Percentiles rank a stretch among this genome's conserved stretches.
These are phyloP conservation scores for Promerops cafer DNA, from an alignment of 2,113 vertebrate species.

Conservation along the genomic window DNA sequence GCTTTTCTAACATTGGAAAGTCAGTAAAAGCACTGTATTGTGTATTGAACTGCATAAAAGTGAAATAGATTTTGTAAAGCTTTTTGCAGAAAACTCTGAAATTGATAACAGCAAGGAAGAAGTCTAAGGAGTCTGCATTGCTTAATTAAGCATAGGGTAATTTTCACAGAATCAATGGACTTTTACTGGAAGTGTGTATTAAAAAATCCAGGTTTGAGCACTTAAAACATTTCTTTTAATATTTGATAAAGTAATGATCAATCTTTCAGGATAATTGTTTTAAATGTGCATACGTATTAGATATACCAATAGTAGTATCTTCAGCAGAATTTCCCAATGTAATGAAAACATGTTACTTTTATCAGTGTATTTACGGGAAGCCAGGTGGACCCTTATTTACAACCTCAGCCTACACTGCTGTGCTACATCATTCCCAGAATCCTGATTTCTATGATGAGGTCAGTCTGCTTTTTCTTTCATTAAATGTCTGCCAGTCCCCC, in stretches of 20 bases:
- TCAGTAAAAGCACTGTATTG: not conserved
- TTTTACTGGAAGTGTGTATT: not conserved
- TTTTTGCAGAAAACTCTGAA: not conserved
- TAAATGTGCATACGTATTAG: not conserved
- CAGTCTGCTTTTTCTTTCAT: constrained; percentile 11
- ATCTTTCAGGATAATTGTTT: not conserved
- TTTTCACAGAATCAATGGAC: constrained; percentile 12
- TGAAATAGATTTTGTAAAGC: not conserved
- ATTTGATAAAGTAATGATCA: constrained; percentile 19
- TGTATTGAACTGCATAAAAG: not conserved
- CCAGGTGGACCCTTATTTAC: constrained; percentile 89
- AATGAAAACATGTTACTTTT: constrained; percentile 31
- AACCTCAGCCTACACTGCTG: constrained; percentile 82
- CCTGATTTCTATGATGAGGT: constrained; percentile 98
- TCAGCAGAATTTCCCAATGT: not conserved
- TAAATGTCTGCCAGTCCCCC: not conserved
- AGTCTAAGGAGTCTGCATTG: not conserved
- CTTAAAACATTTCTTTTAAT: not conserved
- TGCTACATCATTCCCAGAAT: constrained; percentile 94
- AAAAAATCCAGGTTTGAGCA: not conserved
- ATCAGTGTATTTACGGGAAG: constrained; percentile 94
- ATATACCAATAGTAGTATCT: not conserved
- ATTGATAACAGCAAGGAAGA: not conserved
- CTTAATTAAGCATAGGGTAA: not conserved
- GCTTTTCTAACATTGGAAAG: not conserved